Conservation (phyloP, 2,888 invertebrate species). For the Archaeoteleia sp. region DNA sequence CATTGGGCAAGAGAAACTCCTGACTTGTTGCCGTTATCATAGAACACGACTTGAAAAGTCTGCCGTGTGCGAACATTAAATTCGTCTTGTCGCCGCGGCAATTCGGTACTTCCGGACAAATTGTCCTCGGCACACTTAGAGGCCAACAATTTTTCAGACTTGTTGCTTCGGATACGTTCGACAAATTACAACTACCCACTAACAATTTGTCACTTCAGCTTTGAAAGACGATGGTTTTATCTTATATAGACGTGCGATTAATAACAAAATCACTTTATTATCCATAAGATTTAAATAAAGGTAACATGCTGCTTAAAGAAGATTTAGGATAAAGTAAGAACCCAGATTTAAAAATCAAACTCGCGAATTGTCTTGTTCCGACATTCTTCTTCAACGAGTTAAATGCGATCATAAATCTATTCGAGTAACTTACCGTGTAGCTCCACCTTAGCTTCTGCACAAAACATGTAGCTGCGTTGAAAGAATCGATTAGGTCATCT, state of each 20-base stretch:
- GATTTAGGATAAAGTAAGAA: conserved; percentile 12
- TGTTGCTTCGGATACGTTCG: conserved; percentile 4
- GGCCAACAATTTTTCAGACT: conserved; percentile 4
- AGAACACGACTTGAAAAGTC: no score
- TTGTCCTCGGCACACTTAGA: not conserved
- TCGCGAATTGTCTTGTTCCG: conserved; percentile 41
- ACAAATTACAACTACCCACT: not conserved
- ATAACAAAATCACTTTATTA: conserved; percentile 17
- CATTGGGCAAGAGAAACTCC: no score
- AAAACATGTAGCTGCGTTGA: conserved; percentile 16
- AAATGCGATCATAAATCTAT: conserved; percentile 45
- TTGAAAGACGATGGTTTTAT: no score
- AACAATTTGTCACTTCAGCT: not conserved
- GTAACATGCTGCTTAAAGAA: conserved; percentile 1
- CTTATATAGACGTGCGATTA: no score
- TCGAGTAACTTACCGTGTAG: conserved; percentile 23
- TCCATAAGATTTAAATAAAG: not conserved
- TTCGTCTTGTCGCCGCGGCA: no score
- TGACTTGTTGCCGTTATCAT: no score
- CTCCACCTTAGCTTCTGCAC: conserved; percentile 32
- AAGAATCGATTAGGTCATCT: conserved; percentile 40
- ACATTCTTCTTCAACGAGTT: conserved; percentile 34
- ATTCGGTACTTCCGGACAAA: no score
- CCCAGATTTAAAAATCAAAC: conserved; percentile 29
- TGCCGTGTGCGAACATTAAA: no score